Percentiles rank a stretch among this genome's conserved stretches.
Conservation (phyloP, 2,888 invertebrate genomes). For the Epistrophe grossulariae region DNA sequence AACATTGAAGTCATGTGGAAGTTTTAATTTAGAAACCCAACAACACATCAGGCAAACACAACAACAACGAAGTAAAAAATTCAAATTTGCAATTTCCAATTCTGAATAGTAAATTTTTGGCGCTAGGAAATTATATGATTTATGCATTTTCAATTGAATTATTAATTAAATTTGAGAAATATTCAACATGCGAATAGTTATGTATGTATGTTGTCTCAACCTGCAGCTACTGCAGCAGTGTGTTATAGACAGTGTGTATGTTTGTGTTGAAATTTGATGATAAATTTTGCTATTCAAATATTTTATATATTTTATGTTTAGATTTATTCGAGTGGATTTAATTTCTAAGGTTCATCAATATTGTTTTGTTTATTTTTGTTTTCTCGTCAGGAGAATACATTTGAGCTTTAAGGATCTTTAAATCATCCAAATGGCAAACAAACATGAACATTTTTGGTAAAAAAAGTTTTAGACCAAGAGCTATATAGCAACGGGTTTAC, state of each 20-base stretch:
- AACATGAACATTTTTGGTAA: too few relatives aligned
- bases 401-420: neutral
- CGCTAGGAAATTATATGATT: slow-evolving; percentile 34
- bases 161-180: slow-evolving; percentile 50
- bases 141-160: slow-evolving; percentile 61
- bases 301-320: neutral
- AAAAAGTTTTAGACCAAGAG: too few relatives aligned
- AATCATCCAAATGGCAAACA: too few relatives aligned
- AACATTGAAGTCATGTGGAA: neutral
- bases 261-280: slow-evolving; percentile 20
- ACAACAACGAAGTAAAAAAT: neutral
- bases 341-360: neutral
- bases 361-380: neutral
- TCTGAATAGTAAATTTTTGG: slow-evolving; percentile 26
- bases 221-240: too few relatives aligned
- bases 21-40: neutral
- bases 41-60: too few relatives aligned
- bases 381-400: neutral
- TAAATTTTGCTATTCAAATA: neutral
- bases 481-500: too few relatives aligned
- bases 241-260: neutral
- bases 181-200: slow-evolving; percentile 4
- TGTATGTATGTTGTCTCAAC: too few relatives aligned
- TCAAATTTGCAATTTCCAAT: slow-evolving; percentile 12
- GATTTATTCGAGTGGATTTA: slow-evolving; percentile 15